Base-by-base conservation (phyloP, 2,888 invertebrate species). In the Polietes domitor region DNA sequence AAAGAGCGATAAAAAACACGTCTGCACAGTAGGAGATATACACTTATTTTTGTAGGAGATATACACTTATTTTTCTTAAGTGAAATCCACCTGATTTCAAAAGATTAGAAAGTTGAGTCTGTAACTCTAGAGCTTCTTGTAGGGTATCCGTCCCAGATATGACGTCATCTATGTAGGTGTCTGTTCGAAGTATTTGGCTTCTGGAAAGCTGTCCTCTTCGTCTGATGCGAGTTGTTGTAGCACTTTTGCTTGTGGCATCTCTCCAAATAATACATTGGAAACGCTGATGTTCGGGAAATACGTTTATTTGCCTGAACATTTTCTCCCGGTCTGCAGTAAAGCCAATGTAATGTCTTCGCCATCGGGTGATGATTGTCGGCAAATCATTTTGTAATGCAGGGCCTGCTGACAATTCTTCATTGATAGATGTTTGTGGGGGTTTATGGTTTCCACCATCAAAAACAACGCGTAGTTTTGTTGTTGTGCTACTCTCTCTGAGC, bases 271-370 rank as follows among this genome's bases (percentile, higher is more conserved):
- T 79, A 9, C 58, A 58, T 43, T 79, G 73, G 6, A 74, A 73
- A 0, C 37, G n/a, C 10, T 80, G 77, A 21, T 78, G 84, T 58
- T 77, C 75, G 43, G 28, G 28, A 47, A 32, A 41, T 0, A 82
- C 72, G 17, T 55, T 37, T 10, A 79, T 76, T 50, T 80, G 82
- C 5, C 80, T 61, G 24, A 82, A 79, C 79, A 79, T 80, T 63
- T 84, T 84, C 28, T 84, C 76, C 24, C 81, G 2, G 37, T 78
- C 84, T 26, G 82, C 76, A 5, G 41, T 73, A 24, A 82, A 79
- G 0, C 32, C 79, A 28, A 72, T 21, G 70, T 71, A 15, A 71
- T 77, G 26, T 73, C 65, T 77, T 61, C 75, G 41, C 61, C 75
- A 71, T 28, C 61, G 47, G 5, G 68, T 17, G 4, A 75, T 50